These are phyloP conservation scores for Drosophila falleni DNA, from an alignment of 2,888 invertebrate genomes.

Conservation along the genomic window DNA sequence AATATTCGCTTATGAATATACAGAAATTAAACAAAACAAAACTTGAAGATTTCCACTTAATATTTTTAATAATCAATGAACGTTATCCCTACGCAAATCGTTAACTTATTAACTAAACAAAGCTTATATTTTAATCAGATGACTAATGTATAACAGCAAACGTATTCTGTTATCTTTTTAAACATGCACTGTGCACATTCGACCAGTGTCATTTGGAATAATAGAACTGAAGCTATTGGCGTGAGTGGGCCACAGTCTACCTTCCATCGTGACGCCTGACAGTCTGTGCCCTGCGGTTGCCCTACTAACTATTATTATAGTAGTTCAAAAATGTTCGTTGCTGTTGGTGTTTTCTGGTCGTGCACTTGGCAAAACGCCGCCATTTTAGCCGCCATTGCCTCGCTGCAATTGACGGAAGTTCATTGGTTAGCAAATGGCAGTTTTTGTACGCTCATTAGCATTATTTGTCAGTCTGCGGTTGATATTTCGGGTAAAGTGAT, in stretches of 20 bases:
- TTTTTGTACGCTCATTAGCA: slow-evolving; percentile 80
- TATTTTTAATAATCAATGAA: background rate
- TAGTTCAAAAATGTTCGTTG: slow-evolving; percentile 62
- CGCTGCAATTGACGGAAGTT: slow-evolving; percentile 78
- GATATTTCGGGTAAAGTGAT: slow-evolving; percentile 65
- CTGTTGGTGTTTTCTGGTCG: slow-evolving; percentile 46
- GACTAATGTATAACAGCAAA: background rate
- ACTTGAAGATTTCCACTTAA: too few relatives aligned
- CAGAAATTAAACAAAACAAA: too few relatives aligned
- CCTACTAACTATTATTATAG: slow-evolving; percentile 79
- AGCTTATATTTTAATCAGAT: background rate
- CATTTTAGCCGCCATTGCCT: slow-evolving; percentile 73
- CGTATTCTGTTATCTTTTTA: background rate
- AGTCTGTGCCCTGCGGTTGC: slow-evolving; percentile 70
- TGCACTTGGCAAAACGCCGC: slow-evolving; percentile 74
- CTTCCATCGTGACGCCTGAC: slow-evolving; percentile 32
- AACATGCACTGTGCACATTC: background rate
- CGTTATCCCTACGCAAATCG: background rate
- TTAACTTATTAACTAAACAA: background rate
- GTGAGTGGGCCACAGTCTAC: slow-evolving; percentile 10
- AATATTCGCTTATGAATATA: too few relatives aligned
- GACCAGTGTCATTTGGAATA: slow-evolving; percentile 46
- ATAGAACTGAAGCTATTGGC: slow-evolving; percentile 9
- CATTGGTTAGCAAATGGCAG: slow-evolving; percentile 80
- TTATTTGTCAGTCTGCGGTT: slow-evolving; percentile 77